Base-by-base conservation (phyloP, 2,113 vertebrate species). In the Malurus elegans region DNA sequence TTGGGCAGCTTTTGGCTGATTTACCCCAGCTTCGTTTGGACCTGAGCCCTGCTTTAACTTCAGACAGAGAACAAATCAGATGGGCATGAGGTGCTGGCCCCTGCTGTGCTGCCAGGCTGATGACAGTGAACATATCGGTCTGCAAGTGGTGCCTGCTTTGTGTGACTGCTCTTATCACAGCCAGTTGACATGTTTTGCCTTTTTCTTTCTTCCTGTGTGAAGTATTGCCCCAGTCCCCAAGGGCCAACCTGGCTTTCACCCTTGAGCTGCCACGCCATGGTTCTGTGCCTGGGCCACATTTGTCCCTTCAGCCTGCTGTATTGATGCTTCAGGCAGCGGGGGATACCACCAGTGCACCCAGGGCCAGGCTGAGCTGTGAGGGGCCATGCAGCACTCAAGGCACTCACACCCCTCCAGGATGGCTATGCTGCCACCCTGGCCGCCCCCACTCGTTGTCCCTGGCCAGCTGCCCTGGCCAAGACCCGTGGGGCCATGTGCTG, bases 211-310 rank as follows among this genome's bases (percentile, higher is more conserved):
- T 32, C 38, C 62, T 4, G 0, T 57, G 61, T 38, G 70, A 71
- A 72, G 61, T 25, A 57, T 38, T 0, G 0, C 36, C n/a, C 34
- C 0, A 0, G 14, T 61, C 62, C 60, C 57, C 0, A 0, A 7
- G 50, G 71, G 42, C 38, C 66, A 48, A 61, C 45, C 47, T 74
- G 65, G 31, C 45, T 72, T 54, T 60, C 62, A 42, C 40, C 29
- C 2, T 0, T 9, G 21, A 40, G 20, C 56, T 0, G 1, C 50
- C 12, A 0, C 0, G 0, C 21, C 0, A 0, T 12, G 21, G 32
- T 31, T 38, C 56, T 94, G 65, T 56, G 61, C n/a, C 14, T n/a
- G 34, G 24, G 31, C 21, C 25, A 28, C 13, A 53, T 45, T 18
- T 51, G 47, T 47, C 56, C 42, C 42, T 84, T 11, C 36, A 76